Conservation (phyloP, 1,140 invertebrate genomes). For the Drosophila yakuba region DNA sequence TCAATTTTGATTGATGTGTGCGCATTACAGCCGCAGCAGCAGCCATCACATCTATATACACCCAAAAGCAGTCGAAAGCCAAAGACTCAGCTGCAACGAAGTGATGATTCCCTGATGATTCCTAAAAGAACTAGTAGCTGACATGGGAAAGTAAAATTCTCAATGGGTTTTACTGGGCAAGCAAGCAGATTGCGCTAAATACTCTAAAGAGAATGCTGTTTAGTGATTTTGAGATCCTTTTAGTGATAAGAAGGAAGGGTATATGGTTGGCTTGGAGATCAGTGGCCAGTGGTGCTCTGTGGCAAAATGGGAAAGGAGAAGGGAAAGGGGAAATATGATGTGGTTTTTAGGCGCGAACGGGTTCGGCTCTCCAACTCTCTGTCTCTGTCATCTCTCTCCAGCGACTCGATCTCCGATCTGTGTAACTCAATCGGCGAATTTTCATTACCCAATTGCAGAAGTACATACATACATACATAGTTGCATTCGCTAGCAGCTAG, state of each 20-base stretch:
- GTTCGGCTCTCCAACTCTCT: constrained; percentile 38
- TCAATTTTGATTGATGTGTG: constrained; percentile 82
- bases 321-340: not conserved
- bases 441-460: constrained; percentile 14
- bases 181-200: too few relatives aligned
- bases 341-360: constrained; percentile 60
- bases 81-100: constrained; percentile 26
- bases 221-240: too few relatives aligned
- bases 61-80: constrained; percentile 17
- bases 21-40: constrained; percentile 35
- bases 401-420: constrained; percentile 1
- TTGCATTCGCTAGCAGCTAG: constrained; percentile 6
- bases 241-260: constrained; percentile 2
- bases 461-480: not conserved
- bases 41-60: not conserved
- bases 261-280: not conserved
- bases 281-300: not conserved
- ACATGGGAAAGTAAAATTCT: too few relatives aligned
- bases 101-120: constrained; percentile 13
- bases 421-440: not conserved
- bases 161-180: too few relatives aligned
- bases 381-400: not conserved
- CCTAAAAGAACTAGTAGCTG: too few relatives aligned
- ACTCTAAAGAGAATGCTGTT: too few relatives aligned
- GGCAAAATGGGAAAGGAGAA: not conserved